Base-by-base conservation (phyloP, 2,888 invertebrate species). In the Cheilosia scutellata region DNA sequence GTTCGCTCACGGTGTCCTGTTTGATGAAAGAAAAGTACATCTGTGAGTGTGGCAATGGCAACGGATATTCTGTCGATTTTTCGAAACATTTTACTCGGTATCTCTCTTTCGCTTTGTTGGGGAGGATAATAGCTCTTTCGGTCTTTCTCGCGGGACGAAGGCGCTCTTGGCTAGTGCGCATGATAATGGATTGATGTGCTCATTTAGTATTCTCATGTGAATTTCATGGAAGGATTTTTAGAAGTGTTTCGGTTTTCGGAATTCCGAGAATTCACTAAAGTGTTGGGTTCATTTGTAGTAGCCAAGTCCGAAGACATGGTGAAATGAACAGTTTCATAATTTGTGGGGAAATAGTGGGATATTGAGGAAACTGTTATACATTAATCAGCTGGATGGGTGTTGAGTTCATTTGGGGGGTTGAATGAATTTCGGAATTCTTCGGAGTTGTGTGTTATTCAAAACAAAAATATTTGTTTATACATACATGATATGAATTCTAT, bases 71-170 rank as follows among this genome's bases (percentile, higher is more conserved):
- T 66, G 76, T 82, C 60, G 82, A 86, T 84, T 76, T 66, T 87
- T 75, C 53, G 75, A 71, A 83, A 75, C 70, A 53, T 78, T 79
- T 82, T 29, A 40, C 65, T 78, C 27, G 51, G 75, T 87, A 71
- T 84, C 87, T 87, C 57, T 72, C 51, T 70, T 16, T 51, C 76
- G 71, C 65, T 68, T 71, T 68, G 71, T 84, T 77, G 87, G 88
- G 87, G 82, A 89, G 89, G 88, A 88, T 60, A 29, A 47, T 65
- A 13, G 60, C 82, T 72, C 65, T 71, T 86, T 86, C 76, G 76
- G 86, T 82, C 72, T 66, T 80, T 82, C 86, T 80, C 86, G 86
- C 55, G 60, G 71, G 58, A 66, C 55, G 20, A 49, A 49, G 55
- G 57, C 51, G 60, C 86, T 86, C 76, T 82, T 66, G 55, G 42